Base-by-base conservation (phyloP, 1,140 invertebrate genomes). In the Globodera ellingtonae region DNA sequence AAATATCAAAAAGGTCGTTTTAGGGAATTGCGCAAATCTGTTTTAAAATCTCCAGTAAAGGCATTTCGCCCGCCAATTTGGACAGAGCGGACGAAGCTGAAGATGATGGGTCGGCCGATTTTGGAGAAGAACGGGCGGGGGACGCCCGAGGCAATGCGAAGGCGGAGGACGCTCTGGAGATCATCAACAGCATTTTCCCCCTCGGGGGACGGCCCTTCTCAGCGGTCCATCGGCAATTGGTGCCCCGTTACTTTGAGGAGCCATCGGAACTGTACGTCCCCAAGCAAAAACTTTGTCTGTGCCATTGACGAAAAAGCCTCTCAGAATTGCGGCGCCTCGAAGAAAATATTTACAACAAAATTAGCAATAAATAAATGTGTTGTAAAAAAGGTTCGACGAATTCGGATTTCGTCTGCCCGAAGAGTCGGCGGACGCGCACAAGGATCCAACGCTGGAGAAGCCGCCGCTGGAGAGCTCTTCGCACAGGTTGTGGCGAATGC, bases 331-430 rank as follows among this genome's bases (percentile, higher is more conserved):
- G 35, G 35, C 35, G 35, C 35, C 35, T 35, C 35, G 35, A 3
- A 35, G 35, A 35, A 35, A 35, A 35, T 35, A 35, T 35, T 35
- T 35, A 35, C 35, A 35, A 35, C 1, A 35, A 35, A 3, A 35
- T 35, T 35, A 35, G 35, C 35, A 35, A 35, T 35, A 2, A 35
- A 35, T 35, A 35, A 35, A 35, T 35, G 35, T 35, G 35, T 35
- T 35, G 35, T 35, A 35, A 35, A 35, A 6, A 52, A 87, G 94
- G 84, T 98, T 97, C 91, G 96, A 99, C 91, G 96, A 98, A 91
- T 98, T 98, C 92, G 97, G 97, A 0, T 99, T 98, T 91, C 94
- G 95, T 87, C 93, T 98, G 0, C 95, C 97, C 88, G 94, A 97
- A 90, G 95, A 97, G 92, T 18, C 15, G 10, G 56, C 13, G 56